Conservation (phyloP, 2,888 invertebrate species). For the Eumerus sabulonum region DNA sequence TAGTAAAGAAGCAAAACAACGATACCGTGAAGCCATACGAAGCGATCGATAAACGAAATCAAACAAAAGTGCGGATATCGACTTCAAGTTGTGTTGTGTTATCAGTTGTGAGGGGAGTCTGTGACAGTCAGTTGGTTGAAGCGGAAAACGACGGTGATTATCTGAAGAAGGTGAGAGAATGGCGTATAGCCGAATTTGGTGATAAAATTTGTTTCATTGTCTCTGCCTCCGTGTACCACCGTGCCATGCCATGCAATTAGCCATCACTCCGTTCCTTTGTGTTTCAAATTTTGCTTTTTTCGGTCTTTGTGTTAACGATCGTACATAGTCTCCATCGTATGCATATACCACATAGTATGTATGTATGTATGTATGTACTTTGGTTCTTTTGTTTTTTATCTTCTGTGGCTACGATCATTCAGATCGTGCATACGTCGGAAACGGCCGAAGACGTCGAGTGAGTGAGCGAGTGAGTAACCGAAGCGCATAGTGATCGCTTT, state of each 20-base stretch:
- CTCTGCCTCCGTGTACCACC: not conserved
- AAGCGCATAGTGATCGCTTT: slow-evolving; percentile 10
- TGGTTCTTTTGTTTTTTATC: slow-evolving; percentile 30
- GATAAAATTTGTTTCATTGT: slow-evolving; percentile 10
- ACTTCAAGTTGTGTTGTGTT: slow-evolving; percentile 23
- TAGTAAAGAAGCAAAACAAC: not conserved
- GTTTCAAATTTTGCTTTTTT: slow-evolving; percentile 33
- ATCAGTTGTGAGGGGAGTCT: not conserved
- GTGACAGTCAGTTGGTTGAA: too few species aligned
- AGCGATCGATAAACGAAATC: slow-evolving; percentile 13
- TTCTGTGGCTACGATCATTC: slow-evolving; percentile 32
- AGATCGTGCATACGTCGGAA: too few species aligned
- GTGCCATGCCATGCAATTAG: too few species aligned
- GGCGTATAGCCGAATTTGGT: slow-evolving; percentile 37
- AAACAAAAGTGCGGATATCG: slow-evolving; percentile 11
- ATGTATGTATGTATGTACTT: too few species aligned
- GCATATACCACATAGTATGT: too few species aligned
- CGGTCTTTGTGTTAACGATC: slow-evolving; percentile 16
- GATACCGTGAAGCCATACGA: not conserved
- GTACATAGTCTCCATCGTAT: not conserved
- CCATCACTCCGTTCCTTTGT: slow-evolving; percentile 35
- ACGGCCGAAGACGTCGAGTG: too few species aligned
- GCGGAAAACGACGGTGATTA: not conserved
- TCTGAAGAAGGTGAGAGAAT: slow-evolving; percentile 37
- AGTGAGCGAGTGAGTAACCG: slow-evolving; percentile 39